A percentile compares a stretch with the other conserved stretches of the same genome.
These are phyloP conservation scores for Canis aureus DNA, from an alignment of 2,113 vertebrate genomes.

Conservation along the genomic window DNA sequence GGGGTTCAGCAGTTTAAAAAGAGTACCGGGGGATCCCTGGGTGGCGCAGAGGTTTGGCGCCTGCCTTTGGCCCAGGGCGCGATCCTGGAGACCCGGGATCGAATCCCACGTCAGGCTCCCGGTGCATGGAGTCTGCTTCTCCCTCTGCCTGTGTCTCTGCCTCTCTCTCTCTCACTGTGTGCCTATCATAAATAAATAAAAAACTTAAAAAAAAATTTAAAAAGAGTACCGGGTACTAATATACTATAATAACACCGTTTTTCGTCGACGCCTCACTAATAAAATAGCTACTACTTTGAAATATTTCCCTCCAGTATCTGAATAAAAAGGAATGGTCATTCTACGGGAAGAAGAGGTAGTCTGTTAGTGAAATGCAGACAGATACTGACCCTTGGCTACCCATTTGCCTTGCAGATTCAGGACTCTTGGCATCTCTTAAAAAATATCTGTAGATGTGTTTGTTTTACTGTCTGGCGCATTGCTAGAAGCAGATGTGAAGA, in stretches of 20 bases:
- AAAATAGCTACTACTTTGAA: not conserved
- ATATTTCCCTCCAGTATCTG: not conserved
- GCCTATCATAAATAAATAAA: too few relatives aligned
- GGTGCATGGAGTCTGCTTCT: too few relatives aligned
- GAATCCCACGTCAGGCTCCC: too few relatives aligned
- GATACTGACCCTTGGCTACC: not conserved
- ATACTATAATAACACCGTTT: not conserved
- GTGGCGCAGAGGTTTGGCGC: too few relatives aligned
- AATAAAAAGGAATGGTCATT: not conserved
- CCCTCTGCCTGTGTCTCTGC: too few relatives aligned
- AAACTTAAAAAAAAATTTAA: not conserved
- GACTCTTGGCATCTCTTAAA: not conserved
- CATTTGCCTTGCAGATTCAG: conserved; percentile 55
- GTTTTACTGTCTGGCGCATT: conserved; percentile 16
- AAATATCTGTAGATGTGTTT: not conserved
- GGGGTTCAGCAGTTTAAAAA: not conserved
- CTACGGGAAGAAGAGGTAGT: conserved; percentile 48
- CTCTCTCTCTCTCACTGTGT: too few relatives aligned
- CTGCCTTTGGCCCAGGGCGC: too few relatives aligned
- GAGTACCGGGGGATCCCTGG: not conserved
- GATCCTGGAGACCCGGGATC: too few relatives aligned
- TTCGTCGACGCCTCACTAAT: not conserved
- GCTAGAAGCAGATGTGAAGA: conserved; percentile 29
- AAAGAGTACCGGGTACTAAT: not conserved
- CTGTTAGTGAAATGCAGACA: conserved; percentile 13